These are phyloP conservation scores for Orussus abietinus DNA, from an alignment of 1,140 invertebrate genomes.

Conservation along the genomic window DNA sequence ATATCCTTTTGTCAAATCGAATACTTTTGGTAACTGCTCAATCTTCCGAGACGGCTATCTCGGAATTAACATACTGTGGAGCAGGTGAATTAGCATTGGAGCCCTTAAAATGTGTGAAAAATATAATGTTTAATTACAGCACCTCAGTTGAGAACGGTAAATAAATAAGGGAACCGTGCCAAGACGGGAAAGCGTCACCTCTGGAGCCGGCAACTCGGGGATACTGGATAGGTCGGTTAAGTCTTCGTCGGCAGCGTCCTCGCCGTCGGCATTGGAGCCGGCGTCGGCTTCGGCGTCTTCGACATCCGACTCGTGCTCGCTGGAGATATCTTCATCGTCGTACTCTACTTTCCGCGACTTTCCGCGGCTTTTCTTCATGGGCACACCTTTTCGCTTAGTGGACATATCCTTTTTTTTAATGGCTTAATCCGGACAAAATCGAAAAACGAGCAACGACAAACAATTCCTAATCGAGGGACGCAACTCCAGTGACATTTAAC, in stretches of 20 bases:
- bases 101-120: too few relatives aligned
- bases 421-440: slow-evolving; percentile 4
- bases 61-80: too few relatives aligned
- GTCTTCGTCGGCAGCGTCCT: slow-evolving; percentile 41
- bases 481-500: slow-evolving; percentile 31
- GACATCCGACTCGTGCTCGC: slow-evolving; percentile 46
- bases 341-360: slow-evolving; percentile 47
- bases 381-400: slow-evolving; percentile 37
- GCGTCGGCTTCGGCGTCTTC: slow-evolving; percentile 40
- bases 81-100: too few relatives aligned
- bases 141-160: slow-evolving; percentile 9
- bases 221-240: slow-evolving; percentile 36
- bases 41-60: too few relatives aligned
- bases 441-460: slow-evolving; percentile 4
- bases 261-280: slow-evolving; percentile 39
- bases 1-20: too few relatives aligned
- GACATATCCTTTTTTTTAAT: slow-evolving; percentile 29
- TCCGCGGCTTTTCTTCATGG: slow-evolving; percentile 37
- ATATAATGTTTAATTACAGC: too few relatives aligned
- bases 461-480: slow-evolving; percentile 5
- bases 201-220: slow-evolving; percentile 44
- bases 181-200: too few relatives aligned
- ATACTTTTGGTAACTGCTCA: too few relatives aligned
- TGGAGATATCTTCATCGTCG: slow-evolving; percentile 51
- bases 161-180: slow-evolving; percentile 11